Conservation (phyloP, 2,797 vertebrate species). For the Sebastolobus alascanus region DNA sequence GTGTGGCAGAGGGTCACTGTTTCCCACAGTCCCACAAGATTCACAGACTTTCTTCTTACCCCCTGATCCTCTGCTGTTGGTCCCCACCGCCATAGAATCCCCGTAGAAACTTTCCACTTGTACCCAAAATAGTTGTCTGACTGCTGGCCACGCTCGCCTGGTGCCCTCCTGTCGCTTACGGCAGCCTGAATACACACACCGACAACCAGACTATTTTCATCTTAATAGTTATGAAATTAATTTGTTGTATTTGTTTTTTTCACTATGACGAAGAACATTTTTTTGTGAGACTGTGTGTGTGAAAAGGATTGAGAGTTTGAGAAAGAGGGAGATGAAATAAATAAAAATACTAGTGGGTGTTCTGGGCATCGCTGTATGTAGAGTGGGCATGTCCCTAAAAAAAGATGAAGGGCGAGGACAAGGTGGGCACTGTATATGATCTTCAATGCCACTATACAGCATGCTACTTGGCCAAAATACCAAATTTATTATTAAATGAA, state of each 20-base stretch:
- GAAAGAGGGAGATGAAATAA: conserved; percentile 46
- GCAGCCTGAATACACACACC: conserved; percentile 61
- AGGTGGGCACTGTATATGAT: conserved; percentile 52
- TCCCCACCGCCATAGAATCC: conserved; percentile 54
- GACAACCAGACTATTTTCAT: conserved; percentile 57
- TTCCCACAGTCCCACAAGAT: conserved; percentile 67
- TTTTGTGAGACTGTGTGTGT: conserved; percentile 29
- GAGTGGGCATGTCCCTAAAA: conserved; percentile 50
- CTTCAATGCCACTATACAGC: conserved; percentile 48
- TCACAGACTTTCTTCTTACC: conserved; percentile 72
- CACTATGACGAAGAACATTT: conserved; percentile 35
- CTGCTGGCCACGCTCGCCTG: conserved; percentile 62
- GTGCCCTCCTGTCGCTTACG: conserved; percentile 74
- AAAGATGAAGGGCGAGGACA: conserved; percentile 55
- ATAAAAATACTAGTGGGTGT: conserved; percentile 52
- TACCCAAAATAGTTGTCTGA: conserved; percentile 78
- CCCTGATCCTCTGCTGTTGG: conserved; percentile 65
- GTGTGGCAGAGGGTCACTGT: conserved; percentile 77
- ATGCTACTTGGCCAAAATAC: conserved; percentile 31
- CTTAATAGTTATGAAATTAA: conserved; percentile 62
- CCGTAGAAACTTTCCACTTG: conserved; percentile 77
- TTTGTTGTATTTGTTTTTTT: conserved; percentile 54
- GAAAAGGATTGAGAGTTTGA: conserved; percentile 14
- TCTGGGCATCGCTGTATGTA: conserved; percentile 50
- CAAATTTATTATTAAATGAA: conserved; percentile 56